phyloP scores from a whole-genome alignment of 2,797 vertebrate species.

The Craterocephalus amniculus region DNA sequence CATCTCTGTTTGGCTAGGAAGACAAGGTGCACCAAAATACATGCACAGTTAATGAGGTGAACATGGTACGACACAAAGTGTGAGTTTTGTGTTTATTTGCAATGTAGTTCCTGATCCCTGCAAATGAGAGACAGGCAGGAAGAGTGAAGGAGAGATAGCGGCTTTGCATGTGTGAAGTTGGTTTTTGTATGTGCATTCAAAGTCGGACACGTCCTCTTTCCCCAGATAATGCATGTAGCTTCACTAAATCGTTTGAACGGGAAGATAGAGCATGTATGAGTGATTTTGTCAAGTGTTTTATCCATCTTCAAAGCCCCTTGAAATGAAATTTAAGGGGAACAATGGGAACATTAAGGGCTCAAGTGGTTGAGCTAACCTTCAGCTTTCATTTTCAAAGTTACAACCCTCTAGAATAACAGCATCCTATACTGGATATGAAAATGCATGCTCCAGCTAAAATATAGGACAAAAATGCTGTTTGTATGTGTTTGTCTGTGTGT shows the following conservation, averaged over 20 bases:
- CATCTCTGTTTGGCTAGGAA: constrained; percentile 42
- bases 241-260: constrained; percentile 17
- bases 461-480: constrained; percentile 68
- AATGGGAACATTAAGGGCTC: constrained; percentile 43
- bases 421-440: constrained; percentile 46
- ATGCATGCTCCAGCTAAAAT: constrained; percentile 54
- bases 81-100: constrained; percentile 44
- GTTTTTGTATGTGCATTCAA: constrained; percentile 27
- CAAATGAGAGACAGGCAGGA: constrained; percentile 6
- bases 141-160: constrained; percentile 7
- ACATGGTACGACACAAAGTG: constrained; percentile 33
- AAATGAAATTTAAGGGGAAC: constrained; percentile 38
- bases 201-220: constrained; percentile 2
- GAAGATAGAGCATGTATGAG: constrained; percentile 5
- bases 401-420: constrained; percentile 28
- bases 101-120: constrained; percentile 66
- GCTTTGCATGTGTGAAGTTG: neutral
- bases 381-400: constrained; percentile 57
- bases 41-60: constrained; percentile 60
- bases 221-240: constrained; percentile 1
- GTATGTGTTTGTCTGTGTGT: constrained; percentile 43
- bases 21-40: constrained; percentile 39
- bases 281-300: constrained; percentile 37
- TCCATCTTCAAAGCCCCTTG: constrained; percentile 48
- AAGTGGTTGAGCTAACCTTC: constrained; percentile 54